Conservation (phyloP, 2,113 vertebrate genomes). For the Sminthopsis crassicaudata region DNA sequence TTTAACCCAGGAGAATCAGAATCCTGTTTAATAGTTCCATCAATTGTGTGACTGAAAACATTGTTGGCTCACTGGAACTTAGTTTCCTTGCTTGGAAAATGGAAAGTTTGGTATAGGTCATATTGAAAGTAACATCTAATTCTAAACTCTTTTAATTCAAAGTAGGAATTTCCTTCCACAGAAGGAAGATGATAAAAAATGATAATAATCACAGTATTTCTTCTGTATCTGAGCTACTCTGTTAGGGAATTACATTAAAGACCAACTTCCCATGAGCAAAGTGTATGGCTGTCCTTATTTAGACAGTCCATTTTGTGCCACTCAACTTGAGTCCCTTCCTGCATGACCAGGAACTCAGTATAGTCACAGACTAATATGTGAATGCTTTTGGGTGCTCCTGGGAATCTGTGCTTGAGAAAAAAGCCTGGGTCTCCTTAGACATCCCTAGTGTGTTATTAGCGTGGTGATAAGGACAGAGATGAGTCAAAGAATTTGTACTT, state of each 20-base stretch:
- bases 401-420: not conserved
- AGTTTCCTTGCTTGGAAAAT: not conserved
- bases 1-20: not conserved
- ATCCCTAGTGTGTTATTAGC: not conserved
- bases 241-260: not conserved
- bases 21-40: not conserved
- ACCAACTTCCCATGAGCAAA: not conserved
- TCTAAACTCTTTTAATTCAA: not conserved
- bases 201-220: not conserved
- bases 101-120: not conserved
- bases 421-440: not conserved
- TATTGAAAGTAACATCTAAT: not conserved
- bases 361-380: not conserved
- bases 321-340: not conserved
- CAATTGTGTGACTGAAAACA: not conserved
- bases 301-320: not conserved
- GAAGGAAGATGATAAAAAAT: not conserved
- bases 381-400: not conserved
- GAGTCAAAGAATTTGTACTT: not conserved
- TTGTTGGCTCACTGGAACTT: not conserved
- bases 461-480: not conserved
- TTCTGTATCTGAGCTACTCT: not conserved
- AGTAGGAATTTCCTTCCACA: not conserved
- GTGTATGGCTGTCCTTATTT: too few relatives aligned
- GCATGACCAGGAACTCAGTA: not conserved